Percentiles rank a stretch among this genome's conserved stretches.
Conservation (phyloP, 2,888 invertebrate genomes). For the Cephus runcator region DNA sequence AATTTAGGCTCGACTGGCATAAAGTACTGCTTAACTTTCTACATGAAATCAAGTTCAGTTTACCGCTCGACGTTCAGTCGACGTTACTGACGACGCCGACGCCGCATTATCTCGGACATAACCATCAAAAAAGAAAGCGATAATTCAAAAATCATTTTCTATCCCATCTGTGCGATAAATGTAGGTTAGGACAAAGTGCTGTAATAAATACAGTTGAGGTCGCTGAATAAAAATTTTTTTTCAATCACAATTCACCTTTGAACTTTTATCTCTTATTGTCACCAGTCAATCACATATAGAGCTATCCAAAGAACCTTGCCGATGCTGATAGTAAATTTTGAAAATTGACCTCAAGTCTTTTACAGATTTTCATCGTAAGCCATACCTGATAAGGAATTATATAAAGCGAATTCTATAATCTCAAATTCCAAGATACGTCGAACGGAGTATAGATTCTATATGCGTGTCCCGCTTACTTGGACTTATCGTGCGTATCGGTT, state of each 20-base stretch:
- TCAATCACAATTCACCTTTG: background rate
- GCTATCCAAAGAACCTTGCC: background rate
- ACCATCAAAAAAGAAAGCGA: background rate
- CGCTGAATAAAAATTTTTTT: background rate
- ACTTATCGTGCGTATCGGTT: constrained; percentile 31
- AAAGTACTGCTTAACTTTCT: constrained; percentile 29
- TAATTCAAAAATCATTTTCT: background rate
- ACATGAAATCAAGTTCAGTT: constrained; percentile 26
- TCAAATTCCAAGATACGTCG: background rate
- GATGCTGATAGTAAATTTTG: background rate
- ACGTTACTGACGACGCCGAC: background rate
- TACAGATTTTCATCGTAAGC: background rate
- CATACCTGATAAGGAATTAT: background rate
- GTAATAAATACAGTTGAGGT: background rate
- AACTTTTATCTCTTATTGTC: background rate
- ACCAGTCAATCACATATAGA: background rate
- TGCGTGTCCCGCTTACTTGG: background rate
- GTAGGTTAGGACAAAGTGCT: background rate
- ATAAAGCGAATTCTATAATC: background rate
- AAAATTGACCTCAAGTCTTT: background rate
- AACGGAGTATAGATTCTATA: background rate
- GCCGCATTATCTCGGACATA: background rate
- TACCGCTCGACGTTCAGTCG: constrained; percentile 1
- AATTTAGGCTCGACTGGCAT: constrained; percentile 24
- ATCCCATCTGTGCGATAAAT: background rate